phyloP scores from a whole-genome alignment of 2,797 vertebrate genomes.

The Pangasius mekongensis region DNA sequence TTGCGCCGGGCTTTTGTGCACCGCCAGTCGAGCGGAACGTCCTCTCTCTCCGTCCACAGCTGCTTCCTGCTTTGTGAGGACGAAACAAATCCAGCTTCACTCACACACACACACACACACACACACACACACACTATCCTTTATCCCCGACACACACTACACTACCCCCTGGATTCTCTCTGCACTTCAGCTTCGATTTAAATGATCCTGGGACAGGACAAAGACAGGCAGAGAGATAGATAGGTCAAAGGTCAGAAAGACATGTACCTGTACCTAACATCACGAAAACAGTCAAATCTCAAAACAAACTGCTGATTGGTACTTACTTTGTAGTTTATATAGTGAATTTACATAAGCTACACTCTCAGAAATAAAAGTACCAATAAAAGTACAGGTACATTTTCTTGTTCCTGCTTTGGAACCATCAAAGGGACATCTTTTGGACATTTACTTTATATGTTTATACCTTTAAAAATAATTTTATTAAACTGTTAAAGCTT shows the following conservation, averaged over 20 bases:
- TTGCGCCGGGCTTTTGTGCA: constrained; percentile 78
- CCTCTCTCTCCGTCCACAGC: constrained; percentile 71
- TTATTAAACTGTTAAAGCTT: neutral
- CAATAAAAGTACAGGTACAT: neutral
- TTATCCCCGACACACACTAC: constrained; percentile 23
- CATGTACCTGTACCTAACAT: constrained; percentile 7
- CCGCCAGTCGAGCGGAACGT: constrained; percentile 68
- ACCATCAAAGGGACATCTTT: neutral
- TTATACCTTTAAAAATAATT: neutral
- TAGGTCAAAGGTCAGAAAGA: constrained; percentile 19
- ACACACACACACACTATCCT: constrained; percentile 21
- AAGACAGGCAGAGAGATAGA: neutral
- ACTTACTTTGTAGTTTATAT: neutral
- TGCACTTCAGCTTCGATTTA: constrained; percentile 38
- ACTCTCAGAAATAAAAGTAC: neutral
- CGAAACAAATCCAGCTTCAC: constrained; percentile 68
- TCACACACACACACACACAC: constrained; percentile 51
- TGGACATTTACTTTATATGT: neutral
- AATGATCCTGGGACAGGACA: constrained; percentile 4
- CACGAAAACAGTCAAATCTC: neutral
- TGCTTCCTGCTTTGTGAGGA: constrained; percentile 81
- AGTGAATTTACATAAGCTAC: neutral
- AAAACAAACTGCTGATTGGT: neutral
- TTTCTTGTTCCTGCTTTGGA: neutral
- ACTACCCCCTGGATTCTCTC: constrained; percentile 24